Evolutionary conservation across 2,888 invertebrate species (phyloP).

Genomic region (Heliconius ethilla): DNA sequence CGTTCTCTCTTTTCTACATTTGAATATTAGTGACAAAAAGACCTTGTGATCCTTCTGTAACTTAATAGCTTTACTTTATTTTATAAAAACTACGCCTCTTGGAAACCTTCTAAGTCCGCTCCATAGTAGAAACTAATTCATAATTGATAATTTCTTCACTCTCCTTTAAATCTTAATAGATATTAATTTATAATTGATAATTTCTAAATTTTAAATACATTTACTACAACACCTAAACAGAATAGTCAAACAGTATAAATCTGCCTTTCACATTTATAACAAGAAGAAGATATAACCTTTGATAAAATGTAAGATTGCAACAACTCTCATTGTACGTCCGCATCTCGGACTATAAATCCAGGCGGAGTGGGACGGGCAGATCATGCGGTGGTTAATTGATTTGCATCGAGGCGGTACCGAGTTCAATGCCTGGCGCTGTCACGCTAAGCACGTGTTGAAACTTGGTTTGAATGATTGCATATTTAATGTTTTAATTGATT

Average conservation of each 20-base stretch:
- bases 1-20: too few species aligned
- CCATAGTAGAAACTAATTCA: not conserved
- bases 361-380: conserved; percentile 56
- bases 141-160: not conserved
- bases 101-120: not conserved
- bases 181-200: not conserved
- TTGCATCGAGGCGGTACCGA: conserved; percentile 62
- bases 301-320: conserved; percentile 21
- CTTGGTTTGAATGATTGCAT: not conserved
- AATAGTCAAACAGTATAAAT: conserved; percentile 10
- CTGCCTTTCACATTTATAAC: conserved; percentile 15
- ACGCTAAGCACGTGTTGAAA: conserved; percentile 24
- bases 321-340: conserved; percentile 25
- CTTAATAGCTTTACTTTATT: too few species aligned
- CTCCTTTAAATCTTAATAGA: not conserved
- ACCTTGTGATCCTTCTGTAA: too few species aligned
- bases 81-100: not conserved
- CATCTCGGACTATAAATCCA: conserved; percentile 37
- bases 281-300: conserved; percentile 14
- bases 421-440: conserved; percentile 51
- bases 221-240: not conserved
- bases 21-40: too few species aligned
- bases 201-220: not conserved
- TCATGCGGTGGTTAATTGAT: conserved; percentile 67
- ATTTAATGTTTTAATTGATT: not conserved